Evolutionary conservation across 2,113 vertebrate genomes (phyloP).

Genomic region (Guaruba guarouba): DNA sequence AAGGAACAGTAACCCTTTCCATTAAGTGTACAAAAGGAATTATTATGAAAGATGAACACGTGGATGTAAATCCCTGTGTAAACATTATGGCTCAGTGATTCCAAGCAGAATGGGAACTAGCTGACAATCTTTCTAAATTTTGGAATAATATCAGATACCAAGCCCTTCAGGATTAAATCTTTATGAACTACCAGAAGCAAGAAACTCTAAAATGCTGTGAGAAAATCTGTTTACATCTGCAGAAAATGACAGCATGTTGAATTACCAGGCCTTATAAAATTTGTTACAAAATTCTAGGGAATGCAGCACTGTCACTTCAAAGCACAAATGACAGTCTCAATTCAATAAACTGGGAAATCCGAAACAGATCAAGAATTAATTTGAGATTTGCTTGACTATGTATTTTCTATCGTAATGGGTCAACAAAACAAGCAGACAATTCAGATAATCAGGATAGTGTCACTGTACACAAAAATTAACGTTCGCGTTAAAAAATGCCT

Average conservation of each 20-base stretch:
- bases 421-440: not conserved
- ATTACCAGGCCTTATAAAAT: not conserved
- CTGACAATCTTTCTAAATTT: not conserved
- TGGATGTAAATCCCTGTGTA: not conserved
- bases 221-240: not conserved
- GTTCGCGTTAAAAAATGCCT: not conserved
- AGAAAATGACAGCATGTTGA: not conserved
- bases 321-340: not conserved
- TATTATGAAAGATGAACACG: not conserved
- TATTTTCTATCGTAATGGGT: not conserved
- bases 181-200: not conserved
- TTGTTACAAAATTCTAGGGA: not conserved
- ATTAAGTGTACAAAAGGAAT: not conserved
- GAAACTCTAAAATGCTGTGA: not conserved
- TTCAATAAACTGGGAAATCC: not conserved
- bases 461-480: not conserved
- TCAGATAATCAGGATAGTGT: not conserved
- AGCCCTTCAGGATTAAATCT: not conserved
- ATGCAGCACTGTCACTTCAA: not conserved
- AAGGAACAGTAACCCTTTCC: not conserved
- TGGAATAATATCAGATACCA: not conserved
- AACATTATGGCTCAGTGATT: not conserved
- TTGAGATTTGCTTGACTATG: not conserved
- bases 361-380: not conserved
- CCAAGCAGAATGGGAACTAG: not conserved